These are phyloP conservation scores for Carapus acus DNA, from an alignment of 2,797 vertebrate genomes.

Conservation along the genomic window DNA sequence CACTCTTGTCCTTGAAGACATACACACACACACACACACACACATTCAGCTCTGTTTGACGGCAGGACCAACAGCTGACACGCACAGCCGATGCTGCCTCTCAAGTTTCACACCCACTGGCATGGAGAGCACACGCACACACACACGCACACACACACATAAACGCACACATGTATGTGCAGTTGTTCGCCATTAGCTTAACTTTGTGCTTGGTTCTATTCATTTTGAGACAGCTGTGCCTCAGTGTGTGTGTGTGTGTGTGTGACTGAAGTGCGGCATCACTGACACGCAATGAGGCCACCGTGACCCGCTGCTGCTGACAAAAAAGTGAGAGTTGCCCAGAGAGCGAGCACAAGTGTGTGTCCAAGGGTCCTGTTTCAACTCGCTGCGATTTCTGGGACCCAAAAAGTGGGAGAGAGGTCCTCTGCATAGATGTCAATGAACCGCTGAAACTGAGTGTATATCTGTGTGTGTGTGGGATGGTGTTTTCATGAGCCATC, in stretches of 20 bases:
- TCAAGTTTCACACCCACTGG: conserved; percentile 54
- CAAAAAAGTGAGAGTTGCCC: conserved; percentile 21
- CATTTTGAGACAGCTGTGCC: conserved; percentile 2
- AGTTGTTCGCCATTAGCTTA: conserved; percentile 43
- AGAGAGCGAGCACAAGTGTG: conserved; percentile 28
- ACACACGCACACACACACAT: neutral
- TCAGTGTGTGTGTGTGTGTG: neutral
- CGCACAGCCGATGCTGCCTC: conserved; percentile 51
- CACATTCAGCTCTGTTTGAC: conserved; percentile 49
- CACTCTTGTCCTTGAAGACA: conserved; percentile 52
- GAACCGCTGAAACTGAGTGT: too few relatives aligned
- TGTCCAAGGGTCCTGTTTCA: conserved; percentile 25
- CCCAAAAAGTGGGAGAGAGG: conserved; percentile 30
- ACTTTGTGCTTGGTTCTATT: conserved; percentile 21
- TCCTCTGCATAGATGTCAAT: conserved; percentile 40
- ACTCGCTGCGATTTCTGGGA: conserved; percentile 34
- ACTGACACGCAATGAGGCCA: neutral
- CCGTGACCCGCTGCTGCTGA: conserved; percentile 14
- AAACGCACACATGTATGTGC: conserved; percentile 14
- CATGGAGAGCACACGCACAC: conserved; percentile 36
- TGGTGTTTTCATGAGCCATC: conserved; percentile 33
- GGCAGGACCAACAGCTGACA: conserved; percentile 73
- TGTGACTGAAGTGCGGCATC: neutral
- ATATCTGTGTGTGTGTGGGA: conserved; percentile 38
- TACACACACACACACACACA: conserved; percentile 40